Evolutionary conservation across 2,797 vertebrate genomes (phyloP).

Genomic region (Sarcoramphus papa): DNA sequence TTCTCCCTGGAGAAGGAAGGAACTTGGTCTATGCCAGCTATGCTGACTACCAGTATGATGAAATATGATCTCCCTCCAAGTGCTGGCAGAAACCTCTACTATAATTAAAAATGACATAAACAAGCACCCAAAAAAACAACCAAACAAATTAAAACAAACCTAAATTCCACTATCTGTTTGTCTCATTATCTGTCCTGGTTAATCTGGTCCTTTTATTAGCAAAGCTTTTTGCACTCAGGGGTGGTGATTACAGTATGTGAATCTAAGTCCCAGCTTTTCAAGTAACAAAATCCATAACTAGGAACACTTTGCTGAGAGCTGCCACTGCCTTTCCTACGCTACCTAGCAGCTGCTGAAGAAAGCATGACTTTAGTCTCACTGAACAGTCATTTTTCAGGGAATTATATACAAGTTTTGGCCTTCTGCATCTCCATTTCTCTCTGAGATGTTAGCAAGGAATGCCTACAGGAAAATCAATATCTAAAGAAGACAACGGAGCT

Average conservation of each 20-base stretch:
- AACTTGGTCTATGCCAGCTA: neutral
- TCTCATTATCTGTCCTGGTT: neutral
- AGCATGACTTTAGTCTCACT: neutral
- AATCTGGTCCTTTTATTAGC: neutral
- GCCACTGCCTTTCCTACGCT: neutral
- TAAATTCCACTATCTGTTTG: neutral
- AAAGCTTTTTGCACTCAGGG: neutral
- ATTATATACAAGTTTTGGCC: neutral
- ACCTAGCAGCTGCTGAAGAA: neutral
- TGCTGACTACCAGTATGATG: neutral
- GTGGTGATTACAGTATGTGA: neutral
- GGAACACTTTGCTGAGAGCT: neutral
- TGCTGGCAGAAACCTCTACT: neutral
- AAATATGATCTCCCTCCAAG: neutral
- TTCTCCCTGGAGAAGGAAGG: neutral
- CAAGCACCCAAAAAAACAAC: neutral
- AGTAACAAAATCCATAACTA: neutral
- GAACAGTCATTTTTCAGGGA: neutral
- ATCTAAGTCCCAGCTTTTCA: neutral
- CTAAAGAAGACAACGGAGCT: neutral
- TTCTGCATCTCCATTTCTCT: neutral
- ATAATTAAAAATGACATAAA: neutral
- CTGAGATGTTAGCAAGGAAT: neutral
- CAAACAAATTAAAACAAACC: fast-evolving
- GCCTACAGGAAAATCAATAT: neutral